These are phyloP conservation scores for Sinodicranocentrus sp. DNA, from an alignment of 2,888 invertebrate genomes.

Conservation along the genomic window DNA sequence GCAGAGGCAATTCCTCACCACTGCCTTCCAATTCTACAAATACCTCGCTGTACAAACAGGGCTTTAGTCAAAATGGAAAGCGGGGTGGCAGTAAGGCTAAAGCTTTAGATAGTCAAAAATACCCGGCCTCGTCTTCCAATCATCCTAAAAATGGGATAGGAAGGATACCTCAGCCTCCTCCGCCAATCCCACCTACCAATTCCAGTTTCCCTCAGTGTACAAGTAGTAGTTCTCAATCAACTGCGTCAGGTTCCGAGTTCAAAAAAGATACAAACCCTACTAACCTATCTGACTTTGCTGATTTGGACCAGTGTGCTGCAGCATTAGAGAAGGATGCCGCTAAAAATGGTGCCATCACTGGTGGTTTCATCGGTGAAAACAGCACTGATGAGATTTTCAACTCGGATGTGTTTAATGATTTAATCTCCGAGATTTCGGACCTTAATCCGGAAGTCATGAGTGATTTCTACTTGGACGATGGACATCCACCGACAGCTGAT, in stretches of 20 bases:
- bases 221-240: slow-evolving; percentile 43
- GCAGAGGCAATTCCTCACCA: slow-evolving; percentile 76
- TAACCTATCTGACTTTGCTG: slow-evolving; percentile 84
- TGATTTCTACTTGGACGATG: slow-evolving; percentile 86
- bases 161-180: slow-evolving; percentile 58
- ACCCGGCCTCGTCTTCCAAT: slow-evolving; percentile 55
- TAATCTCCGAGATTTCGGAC: slow-evolving; percentile 92
- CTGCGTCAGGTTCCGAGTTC: slow-evolving; percentile 54
- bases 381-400: slow-evolving; percentile 88
- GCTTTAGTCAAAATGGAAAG: slow-evolving; percentile 69
- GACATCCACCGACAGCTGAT: slow-evolving; percentile 54
- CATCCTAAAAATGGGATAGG: slow-evolving; percentile 66
- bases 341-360: slow-evolving; percentile 84
- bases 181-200: slow-evolving; percentile 58
- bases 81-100: slow-evolving; percentile 62
- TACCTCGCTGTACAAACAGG: slow-evolving; percentile 65
- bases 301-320: slow-evolving; percentile 89
- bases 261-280: slow-evolving; percentile 59
- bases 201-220: slow-evolving; percentile 53
- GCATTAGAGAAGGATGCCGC: slow-evolving; percentile 89
- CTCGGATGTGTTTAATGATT: slow-evolving; percentile 89
- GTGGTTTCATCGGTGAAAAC: slow-evolving; percentile 91
- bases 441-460: slow-evolving; percentile 90
- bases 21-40: slow-evolving; percentile 67
- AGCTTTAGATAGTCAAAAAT: slow-evolving; percentile 66